A percentile compares a stretch with the other conserved stretches of the same genome.
These are phyloP conservation scores for Caenorhabditis sp. DNA, from an alignment of 2,888 invertebrate species.

Conservation along the genomic window DNA sequence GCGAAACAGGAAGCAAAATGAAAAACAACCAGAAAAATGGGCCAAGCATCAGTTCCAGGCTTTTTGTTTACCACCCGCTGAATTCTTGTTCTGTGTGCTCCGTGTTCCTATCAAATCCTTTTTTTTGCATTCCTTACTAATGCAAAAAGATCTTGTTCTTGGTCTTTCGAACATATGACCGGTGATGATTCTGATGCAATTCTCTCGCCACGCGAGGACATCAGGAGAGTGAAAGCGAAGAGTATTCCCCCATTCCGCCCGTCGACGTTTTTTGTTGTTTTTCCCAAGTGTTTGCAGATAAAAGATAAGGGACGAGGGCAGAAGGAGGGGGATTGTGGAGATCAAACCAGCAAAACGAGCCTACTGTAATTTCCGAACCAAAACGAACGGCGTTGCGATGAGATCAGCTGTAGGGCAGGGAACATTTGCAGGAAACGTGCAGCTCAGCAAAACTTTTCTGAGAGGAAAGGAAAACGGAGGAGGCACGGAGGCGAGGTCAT, in stretches of 20 bases:
- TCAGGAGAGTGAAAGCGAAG: too few relatives aligned
- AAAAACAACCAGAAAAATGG: constrained; percentile 31
- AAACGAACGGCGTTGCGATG: constrained; percentile 9
- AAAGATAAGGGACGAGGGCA: constrained; percentile 7
- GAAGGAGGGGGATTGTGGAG: constrained; percentile 25
- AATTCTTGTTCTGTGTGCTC: constrained; percentile 34
- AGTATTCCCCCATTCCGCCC: constrained; percentile 19
- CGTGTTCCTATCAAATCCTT: constrained; percentile 17
- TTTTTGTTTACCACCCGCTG: constrained; percentile 17
- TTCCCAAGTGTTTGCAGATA: constrained; percentile 34
- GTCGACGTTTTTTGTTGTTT: constrained; percentile 38
- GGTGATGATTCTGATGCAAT: constrained; percentile 47
- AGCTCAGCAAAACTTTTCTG: constrained; percentile 9
- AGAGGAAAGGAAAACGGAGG: constrained; percentile 6
- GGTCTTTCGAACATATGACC: constrained; percentile 48
- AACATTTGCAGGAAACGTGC: constrained; percentile 38
- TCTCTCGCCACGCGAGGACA: constrained; percentile 41
- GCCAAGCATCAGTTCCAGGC: constrained; percentile 40
- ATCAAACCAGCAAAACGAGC: constrained; percentile 32
- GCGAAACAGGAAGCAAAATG: neutral
- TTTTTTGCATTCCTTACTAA: too few relatives aligned
- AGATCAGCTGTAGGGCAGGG: constrained; percentile 30
- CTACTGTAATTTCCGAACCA: constrained; percentile 23
- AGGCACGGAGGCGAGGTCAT: constrained; percentile 23
- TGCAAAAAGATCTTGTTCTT: constrained; percentile 38